These are phyloP conservation scores for Micromys minutus DNA, from an alignment of 2,113 vertebrate species.

Conservation along the genomic window DNA sequence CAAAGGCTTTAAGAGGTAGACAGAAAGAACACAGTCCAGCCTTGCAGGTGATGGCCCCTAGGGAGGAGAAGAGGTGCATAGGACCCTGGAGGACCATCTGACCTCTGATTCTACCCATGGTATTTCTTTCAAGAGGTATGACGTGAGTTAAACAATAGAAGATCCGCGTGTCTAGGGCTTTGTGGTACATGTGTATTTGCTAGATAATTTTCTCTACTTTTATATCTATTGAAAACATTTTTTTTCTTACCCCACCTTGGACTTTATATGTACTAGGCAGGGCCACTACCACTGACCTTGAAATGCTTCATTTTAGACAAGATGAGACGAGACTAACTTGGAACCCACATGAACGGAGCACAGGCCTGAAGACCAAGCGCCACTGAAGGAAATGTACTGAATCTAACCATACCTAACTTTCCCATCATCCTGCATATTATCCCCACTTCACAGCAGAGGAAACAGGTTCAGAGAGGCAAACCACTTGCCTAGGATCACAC, in stretches of 20 bases:
- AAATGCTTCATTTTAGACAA: slow-evolving; percentile 64
- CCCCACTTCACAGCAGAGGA: neutral
- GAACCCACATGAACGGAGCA: neutral
- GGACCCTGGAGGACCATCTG: neutral
- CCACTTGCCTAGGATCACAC: neutral
- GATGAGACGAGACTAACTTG: slow-evolving; percentile 38
- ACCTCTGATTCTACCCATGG: neutral
- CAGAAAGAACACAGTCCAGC: neutral
- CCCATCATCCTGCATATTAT: neutral
- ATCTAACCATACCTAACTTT: neutral
- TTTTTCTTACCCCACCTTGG: neutral
- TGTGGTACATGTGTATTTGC: slow-evolving; percentile 5
- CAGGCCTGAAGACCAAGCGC: neutral
- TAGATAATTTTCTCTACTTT: slow-evolving; percentile 12
- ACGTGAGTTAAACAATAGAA: neutral
- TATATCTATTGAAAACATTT: neutral
- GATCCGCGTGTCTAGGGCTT: neutral
- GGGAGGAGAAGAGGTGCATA: neutral
- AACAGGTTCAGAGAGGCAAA: neutral
- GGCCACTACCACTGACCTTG: neutral
- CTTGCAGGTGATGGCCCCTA: neutral
- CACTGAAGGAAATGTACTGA: neutral
- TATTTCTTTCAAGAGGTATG: slow-evolving; percentile 18
- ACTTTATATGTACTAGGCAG: neutral
- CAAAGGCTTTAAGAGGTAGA: neutral